Conservation (phyloP, 1,140 invertebrate species). For the Trichonephila inaurata region DNA sequence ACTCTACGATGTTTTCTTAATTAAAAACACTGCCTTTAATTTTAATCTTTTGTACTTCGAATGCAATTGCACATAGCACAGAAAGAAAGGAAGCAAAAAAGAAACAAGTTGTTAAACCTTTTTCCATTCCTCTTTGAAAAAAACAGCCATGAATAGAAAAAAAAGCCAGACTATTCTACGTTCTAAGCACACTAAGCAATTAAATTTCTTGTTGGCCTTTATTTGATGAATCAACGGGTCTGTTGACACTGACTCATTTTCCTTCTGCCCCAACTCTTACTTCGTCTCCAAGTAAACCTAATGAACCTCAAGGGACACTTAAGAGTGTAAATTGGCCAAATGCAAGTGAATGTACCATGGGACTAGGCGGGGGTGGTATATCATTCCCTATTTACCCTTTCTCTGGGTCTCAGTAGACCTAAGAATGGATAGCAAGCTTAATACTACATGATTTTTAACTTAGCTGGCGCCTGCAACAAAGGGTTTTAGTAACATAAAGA, state of each 20-base stretch:
- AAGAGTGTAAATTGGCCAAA: constrained; percentile 22
- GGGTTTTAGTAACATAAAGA: background rate
- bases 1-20: constrained; percentile 56
- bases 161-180: background rate
- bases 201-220: constrained; percentile 42
- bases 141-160: background rate
- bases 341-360: background rate
- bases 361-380: background rate
- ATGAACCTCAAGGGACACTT: constrained; percentile 17
- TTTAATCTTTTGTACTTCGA: constrained; percentile 45
- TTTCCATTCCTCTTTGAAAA: background rate
- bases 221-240: constrained; percentile 23
- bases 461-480: background rate
- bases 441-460: constrained; percentile 36
- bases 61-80: background rate
- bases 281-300: background rate
- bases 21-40: constrained; percentile 58
- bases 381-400: background rate
- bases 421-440: background rate
- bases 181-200: background rate
- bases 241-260: constrained; percentile 37
- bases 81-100: background rate
- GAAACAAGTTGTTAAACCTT: background rate
- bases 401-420: background rate
- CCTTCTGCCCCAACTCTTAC: background rate